Evolutionary conservation across 2,888 invertebrate species (phyloP).

Genomic region (Pandemis cinnamomeana): DNA sequence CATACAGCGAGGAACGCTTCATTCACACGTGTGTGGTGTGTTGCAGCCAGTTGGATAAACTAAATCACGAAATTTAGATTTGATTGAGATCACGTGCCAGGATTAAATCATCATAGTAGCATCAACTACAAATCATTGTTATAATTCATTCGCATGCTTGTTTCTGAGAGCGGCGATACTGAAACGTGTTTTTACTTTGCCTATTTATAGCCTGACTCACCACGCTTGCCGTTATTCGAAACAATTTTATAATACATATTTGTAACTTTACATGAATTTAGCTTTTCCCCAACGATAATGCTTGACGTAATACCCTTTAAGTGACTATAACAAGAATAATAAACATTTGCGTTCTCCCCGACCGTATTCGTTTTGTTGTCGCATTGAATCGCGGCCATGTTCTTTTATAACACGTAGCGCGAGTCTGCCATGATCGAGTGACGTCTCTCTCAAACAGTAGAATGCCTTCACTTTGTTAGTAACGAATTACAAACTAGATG

Average conservation of each 20-base stretch:
- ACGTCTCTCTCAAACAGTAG: slow-evolving; percentile 18
- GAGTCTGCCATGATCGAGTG: slow-evolving; percentile 43
- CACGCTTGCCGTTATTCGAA: slow-evolving; percentile 9
- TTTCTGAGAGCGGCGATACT: slow-evolving; percentile 13
- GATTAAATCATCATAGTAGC: not conserved
- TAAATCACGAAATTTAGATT: slow-evolving; percentile 6
- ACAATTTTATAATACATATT: slow-evolving; percentile 3
- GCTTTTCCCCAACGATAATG: not conserved
- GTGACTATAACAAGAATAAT: slow-evolving; percentile 15
- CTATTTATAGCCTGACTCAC: slow-evolving; percentile 17
- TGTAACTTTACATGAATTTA: not conserved
- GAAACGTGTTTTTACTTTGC: slow-evolving; percentile 4
- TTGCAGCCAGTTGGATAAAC: slow-evolving; percentile 24
- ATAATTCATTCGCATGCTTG: slow-evolving; percentile 25
- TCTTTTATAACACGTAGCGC: slow-evolving; percentile 54
- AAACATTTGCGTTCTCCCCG: slow-evolving; percentile 20
- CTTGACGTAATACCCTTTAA: slow-evolving; percentile 23
- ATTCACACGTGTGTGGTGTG: slow-evolving; percentile 17
- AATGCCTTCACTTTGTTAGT: slow-evolving; percentile 10
- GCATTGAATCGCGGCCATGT: slow-evolving; percentile 61
- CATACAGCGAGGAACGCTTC: slow-evolving; percentile 45
- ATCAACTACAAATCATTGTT: slow-evolving; percentile 7
- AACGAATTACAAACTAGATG: slow-evolving; percentile 20
- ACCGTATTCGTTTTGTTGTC: slow-evolving; percentile 43
- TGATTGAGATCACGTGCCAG: slow-evolving; percentile 9